These are phyloP conservation scores for Balaeniceps rex DNA, from an alignment of 2,113 vertebrate genomes.

Conservation along the genomic window DNA sequence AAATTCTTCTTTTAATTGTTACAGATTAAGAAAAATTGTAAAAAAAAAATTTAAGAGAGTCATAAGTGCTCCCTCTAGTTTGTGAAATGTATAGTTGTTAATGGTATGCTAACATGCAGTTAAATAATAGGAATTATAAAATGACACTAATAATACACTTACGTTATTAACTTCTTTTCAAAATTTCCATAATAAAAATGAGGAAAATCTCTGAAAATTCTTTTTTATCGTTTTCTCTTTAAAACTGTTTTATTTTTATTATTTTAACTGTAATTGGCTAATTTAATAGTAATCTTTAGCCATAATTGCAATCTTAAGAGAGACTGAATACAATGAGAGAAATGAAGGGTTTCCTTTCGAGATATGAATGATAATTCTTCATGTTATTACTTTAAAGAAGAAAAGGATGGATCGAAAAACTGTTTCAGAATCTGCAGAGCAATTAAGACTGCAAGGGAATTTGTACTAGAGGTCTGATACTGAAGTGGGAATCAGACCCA, in stretches of 20 bases:
- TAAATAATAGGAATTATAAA: background rate
- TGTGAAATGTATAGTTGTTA: background rate
- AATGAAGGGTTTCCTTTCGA: background rate
- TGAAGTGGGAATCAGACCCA: accelerated
- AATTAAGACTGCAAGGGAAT: background rate
- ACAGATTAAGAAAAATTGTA: background rate
- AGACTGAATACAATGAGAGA: background rate
- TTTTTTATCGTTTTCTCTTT: background rate
- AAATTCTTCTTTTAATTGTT: background rate
- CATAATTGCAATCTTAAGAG: background rate
- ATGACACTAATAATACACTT: background rate
- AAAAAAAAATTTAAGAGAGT: background rate
- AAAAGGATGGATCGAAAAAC: background rate
- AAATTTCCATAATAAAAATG: background rate
- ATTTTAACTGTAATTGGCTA: background rate
- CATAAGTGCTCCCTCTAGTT: background rate
- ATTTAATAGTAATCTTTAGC: background rate
- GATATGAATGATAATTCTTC: background rate
- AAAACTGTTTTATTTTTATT: background rate
- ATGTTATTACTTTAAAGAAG: background rate
- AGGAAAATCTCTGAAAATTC: background rate
- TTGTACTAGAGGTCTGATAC: background rate
- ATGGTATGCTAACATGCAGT: background rate
- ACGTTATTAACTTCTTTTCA: background rate
- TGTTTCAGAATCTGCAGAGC: background rate